phyloP scores from a whole-genome alignment of 2,797 vertebrate species.

The Parauchenoglanis punctatus region DNA sequence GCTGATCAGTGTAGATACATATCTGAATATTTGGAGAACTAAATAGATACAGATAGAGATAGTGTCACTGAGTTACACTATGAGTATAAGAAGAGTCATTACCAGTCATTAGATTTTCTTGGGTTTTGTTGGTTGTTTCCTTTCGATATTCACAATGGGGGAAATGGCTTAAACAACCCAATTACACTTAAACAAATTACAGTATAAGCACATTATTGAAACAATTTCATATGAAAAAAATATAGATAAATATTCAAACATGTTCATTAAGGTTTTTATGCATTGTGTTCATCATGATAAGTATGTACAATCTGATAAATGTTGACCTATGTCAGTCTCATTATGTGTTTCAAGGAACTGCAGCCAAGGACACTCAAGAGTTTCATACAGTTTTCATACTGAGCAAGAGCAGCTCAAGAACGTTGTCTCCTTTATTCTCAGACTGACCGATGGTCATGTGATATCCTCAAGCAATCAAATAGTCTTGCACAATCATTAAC shows the following conservation, averaged over 20 bases:
- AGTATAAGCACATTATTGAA: background rate
- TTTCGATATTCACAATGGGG: background rate
- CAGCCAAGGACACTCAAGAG: background rate
- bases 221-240: background rate
- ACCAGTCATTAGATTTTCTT: background rate
- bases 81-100: background rate
- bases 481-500: background rate
- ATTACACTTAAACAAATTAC: background rate
- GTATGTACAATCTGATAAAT: background rate
- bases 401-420: background rate
- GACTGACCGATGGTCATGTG: background rate
- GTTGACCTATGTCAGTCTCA: background rate
- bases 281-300: background rate
- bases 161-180: background rate
- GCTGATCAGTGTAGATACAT: background rate
- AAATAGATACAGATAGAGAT: background rate
- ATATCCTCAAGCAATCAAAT: background rate
- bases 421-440: background rate
- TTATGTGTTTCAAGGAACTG: background rate
- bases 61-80: background rate
- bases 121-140: background rate
- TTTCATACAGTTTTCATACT: background rate
- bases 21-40: background rate
- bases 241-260: background rate
- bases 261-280: background rate